Evolutionary conservation across 2,113 vertebrate species (phyloP).

Genomic region (Pangasianodon hypophthalmus): DNA sequence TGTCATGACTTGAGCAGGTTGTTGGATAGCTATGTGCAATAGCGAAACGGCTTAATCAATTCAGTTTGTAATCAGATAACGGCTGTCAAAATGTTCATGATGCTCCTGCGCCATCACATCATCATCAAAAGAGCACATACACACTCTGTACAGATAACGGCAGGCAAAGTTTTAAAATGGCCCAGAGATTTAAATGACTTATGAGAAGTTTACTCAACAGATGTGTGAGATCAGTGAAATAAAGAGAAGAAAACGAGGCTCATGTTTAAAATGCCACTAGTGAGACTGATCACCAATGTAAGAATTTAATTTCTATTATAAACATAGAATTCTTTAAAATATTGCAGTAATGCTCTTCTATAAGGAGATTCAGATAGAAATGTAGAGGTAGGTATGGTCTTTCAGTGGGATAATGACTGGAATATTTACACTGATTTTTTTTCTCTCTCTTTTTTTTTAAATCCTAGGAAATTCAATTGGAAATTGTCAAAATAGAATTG

Average conservation of each 20-base stretch:
- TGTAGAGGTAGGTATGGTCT: background rate
- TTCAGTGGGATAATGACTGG: background rate
- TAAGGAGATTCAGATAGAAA: background rate
- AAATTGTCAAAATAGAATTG: background rate
- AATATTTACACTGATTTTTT: background rate
- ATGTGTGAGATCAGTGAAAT: background rate
- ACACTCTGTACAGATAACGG: too few relatives aligned
- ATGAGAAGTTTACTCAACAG: too few relatives aligned
- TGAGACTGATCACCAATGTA: background rate
- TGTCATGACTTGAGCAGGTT: too few relatives aligned
- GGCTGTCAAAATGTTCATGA: too few relatives aligned
- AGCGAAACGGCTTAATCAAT: too few relatives aligned
- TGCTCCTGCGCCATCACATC: too few relatives aligned
- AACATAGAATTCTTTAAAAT: background rate
- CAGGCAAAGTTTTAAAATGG: too few relatives aligned
- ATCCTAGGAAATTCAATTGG: background rate
- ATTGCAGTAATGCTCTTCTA: background rate
- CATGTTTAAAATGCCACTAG: background rate
- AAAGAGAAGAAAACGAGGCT: too few relatives aligned
- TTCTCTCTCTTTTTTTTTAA: background rate
- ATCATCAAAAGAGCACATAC: too few relatives aligned
- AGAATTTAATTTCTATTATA: background rate
- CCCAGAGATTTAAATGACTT: too few relatives aligned
- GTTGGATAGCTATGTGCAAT: too few relatives aligned
- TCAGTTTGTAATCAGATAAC: too few relatives aligned